Base-by-base conservation (phyloP, 2,888 invertebrate species). In the Pelosia muscerda region DNA sequence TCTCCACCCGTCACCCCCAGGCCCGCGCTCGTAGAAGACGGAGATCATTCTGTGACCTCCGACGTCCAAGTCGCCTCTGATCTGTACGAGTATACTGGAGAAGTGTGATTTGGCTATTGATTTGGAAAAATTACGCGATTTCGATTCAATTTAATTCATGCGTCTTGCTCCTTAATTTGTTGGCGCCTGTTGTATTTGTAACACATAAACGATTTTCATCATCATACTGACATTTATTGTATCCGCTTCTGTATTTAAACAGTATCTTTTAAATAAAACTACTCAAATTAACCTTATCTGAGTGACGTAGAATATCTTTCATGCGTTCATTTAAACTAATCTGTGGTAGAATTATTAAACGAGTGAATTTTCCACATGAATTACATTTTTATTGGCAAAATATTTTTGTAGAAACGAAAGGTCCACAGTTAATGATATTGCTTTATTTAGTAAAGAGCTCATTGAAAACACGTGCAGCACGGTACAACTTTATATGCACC, bases 401-500 rank as follows among this genome's bases (percentile, higher is more conserved):
- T n/a, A 19, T n/a, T n/a, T 8, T 49, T 19, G n/a, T n/a, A 2
- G 49, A 49, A 49, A 49, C 8, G n/a, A n/a, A n/a, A 49, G 49
- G 19, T 49, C 3, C 49, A n/a, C 49, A 9, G 49, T 49, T n/a
- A 49, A 53, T 65, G 49, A 23, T 54, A 42, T 28, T 34, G 25
- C 42, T 42, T 31, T 59, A 42, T 42, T 57, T 28, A 34, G 28
- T 62, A 53, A 62, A 67, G 62, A 63, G 57, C 23, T 58, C 31
- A 63, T 49, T 31, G 25, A 63, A 63, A 63, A 66, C 65, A 57
- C 31, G 58, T 53, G 59, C 53, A 49, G 28, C 38, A 57, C 55
- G 63, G 71, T 81, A 81, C 81, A 81, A 82, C 13, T 81, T 81
- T 81, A 81, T 78, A 72, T 71, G 38, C 59, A 63, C 65, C 66